Conservation (phyloP, 2,888 invertebrate species). For the Ferdinandea cuprea region DNA sequence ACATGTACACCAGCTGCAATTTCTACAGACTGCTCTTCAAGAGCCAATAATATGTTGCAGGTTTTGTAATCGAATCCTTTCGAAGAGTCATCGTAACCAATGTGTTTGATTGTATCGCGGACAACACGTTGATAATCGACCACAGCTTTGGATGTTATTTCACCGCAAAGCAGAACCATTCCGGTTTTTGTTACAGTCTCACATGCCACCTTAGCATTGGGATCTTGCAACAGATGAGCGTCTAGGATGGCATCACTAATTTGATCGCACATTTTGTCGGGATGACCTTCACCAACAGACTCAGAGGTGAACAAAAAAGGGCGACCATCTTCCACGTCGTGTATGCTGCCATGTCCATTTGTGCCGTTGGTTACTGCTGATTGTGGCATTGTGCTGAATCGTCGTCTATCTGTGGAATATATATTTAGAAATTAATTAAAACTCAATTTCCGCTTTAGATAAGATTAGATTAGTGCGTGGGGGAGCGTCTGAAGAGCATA, state of each 20-base stretch:
- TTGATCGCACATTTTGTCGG: slow-evolving; percentile 99
- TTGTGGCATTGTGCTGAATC: slow-evolving; percentile 79
- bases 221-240: slow-evolving; percentile 96
- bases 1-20: slow-evolving; percentile 97
- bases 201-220: slow-evolving; percentile 98
- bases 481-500: not conserved
- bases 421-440: not conserved
- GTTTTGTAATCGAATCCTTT: slow-evolving; percentile 99
- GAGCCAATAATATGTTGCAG: slow-evolving; percentile 98
- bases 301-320: slow-evolving; percentile 98
- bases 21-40: slow-evolving; percentile 98
- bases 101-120: slow-evolving; percentile 97
- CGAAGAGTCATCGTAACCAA: slow-evolving; percentile 95
- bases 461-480: not conserved
- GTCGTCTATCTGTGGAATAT: slow-evolving; percentile 18
- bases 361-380: slow-evolving; percentile 78
- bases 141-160: slow-evolving; percentile 99
- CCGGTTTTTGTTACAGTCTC: slow-evolving; percentile 99
- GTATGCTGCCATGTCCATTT: slow-evolving; percentile 82
- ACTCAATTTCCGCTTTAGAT: not conserved
- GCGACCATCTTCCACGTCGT: slow-evolving; percentile 93
- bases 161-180: slow-evolving; percentile 98
- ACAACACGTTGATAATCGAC: slow-evolving; percentile 99
- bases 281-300: slow-evolving; percentile 99
- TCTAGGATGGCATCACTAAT: slow-evolving; percentile 98